phyloP scores from a whole-genome alignment of 2,888 invertebrate genomes.

The Disparrhopalites patrizii region DNA sequence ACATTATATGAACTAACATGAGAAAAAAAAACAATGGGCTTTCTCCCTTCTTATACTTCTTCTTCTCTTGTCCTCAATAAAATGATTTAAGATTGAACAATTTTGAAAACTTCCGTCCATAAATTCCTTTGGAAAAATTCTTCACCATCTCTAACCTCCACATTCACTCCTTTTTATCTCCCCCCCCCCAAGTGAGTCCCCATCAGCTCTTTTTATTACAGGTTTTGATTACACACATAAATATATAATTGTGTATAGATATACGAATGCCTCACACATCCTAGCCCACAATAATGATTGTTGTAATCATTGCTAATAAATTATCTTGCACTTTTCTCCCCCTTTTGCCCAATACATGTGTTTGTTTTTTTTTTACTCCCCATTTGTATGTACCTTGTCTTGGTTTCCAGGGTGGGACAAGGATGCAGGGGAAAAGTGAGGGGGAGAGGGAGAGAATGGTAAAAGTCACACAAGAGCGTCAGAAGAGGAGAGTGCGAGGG shows the following conservation, averaged over 20 bases:
- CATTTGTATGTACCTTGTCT: too few species aligned
- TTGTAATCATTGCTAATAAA: neutral
- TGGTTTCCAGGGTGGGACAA: too few species aligned
- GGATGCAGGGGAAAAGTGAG: too few species aligned
- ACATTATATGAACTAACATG: neutral
- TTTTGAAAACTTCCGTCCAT: slow-evolving; percentile 10
- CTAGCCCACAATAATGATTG: neutral
- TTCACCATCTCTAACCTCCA: neutral
- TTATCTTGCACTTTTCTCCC: neutral
- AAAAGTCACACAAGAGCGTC: too few species aligned
- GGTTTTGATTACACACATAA: neutral
- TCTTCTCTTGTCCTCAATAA: slow-evolving; percentile 13
- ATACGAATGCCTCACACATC: neutral
- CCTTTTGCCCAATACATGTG: too few species aligned
- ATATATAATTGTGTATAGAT: too few species aligned
- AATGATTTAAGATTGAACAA: slow-evolving; percentile 26
- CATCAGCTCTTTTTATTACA: neutral
- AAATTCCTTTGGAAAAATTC: neutral
- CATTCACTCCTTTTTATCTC: neutral
- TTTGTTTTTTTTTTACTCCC: too few species aligned
- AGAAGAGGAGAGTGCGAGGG: too few species aligned
- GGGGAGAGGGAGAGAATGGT: too few species aligned
- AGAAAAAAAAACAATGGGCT: too few species aligned
- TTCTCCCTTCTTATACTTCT: too few species aligned
- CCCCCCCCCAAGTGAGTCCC: too few species aligned